Percentiles rank a stretch among this genome's conserved stretches.
Conservation (phyloP, 2,888 invertebrate species). For the Galeopsomyia nigrocyanea region DNA sequence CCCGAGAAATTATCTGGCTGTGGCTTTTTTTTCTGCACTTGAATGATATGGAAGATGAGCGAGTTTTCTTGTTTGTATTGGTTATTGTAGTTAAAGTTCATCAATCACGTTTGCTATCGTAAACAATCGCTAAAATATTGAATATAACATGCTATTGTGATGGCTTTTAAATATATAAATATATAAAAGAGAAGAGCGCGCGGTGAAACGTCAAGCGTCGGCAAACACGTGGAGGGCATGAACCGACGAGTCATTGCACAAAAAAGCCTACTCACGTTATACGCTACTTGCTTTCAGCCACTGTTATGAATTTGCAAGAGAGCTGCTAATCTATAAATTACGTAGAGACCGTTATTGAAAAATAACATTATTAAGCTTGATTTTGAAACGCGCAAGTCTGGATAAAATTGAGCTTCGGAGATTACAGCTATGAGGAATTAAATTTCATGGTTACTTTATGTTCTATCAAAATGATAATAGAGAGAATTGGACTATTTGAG, state of each 20-base stretch:
- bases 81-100: too few relatives aligned
- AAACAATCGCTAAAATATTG: slow-evolving; percentile 1
- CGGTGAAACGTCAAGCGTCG: slow-evolving; percentile 56
- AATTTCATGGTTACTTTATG: too few relatives aligned
- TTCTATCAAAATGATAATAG: too few relatives aligned
- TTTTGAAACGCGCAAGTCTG: neutral
- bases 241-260: slow-evolving; percentile 65
- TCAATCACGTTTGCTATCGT: too few relatives aligned
- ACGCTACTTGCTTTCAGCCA: slow-evolving; percentile 58
- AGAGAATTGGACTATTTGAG: too few relatives aligned
- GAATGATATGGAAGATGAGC: too few relatives aligned
- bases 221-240: slow-evolving; percentile 58
- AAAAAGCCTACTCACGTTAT: slow-evolving; percentile 67
- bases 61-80: too few relatives aligned
- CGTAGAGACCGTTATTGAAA: slow-evolving; percentile 3
- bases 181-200: slow-evolving; percentile 18
- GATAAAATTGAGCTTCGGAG: too few relatives aligned
- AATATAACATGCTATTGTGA: slow-evolving; percentile 5
- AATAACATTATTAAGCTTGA: slow-evolving; percentile 9
- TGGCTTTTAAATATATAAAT: slow-evolving; percentile 1
- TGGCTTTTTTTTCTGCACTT: too few relatives aligned
- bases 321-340: slow-evolving; percentile 24
- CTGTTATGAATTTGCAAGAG: slow-evolving; percentile 54
- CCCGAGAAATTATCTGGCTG: too few relatives aligned
- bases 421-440: too few relatives aligned